phyloP scores from a whole-genome alignment of 2,797 vertebrate species.

The Glyptemys insculpta region DNA sequence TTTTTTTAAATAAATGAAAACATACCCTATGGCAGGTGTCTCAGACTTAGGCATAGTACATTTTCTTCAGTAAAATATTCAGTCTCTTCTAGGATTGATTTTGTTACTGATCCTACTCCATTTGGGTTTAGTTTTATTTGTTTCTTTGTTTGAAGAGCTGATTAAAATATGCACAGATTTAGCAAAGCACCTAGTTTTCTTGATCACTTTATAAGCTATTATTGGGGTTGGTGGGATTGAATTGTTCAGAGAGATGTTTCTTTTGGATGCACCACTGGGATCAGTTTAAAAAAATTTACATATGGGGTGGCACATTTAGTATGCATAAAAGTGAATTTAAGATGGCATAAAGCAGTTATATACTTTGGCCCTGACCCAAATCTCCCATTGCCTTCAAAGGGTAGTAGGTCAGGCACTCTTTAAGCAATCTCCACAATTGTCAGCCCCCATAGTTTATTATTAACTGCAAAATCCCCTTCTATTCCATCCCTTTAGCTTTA shows the following conservation, averaged over 20 bases:
- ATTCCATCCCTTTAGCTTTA: background rate
- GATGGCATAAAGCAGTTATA: background rate
- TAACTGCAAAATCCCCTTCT: background rate
- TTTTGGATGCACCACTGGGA: background rate
- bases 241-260: background rate
- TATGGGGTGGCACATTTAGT: background rate
- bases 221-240: background rate
- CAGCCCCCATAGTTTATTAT: background rate
- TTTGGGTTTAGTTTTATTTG: background rate
- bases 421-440: background rate
- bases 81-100: background rate
- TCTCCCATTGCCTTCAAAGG: background rate
- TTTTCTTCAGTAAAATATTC: conserved; percentile 9
- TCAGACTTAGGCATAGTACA: background rate
- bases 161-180: background rate
- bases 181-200: background rate
- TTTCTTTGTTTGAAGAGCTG: background rate
- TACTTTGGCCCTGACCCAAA: background rate
- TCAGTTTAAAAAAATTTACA: background rate
- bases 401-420: background rate
- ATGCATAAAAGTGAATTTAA: background rate
- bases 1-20: conserved; percentile 53
- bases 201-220: background rate
- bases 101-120: background rate
- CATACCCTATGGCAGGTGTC: background rate